phyloP scores from a whole-genome alignment of 2,797 vertebrate species.

The Alectoris magna region DNA sequence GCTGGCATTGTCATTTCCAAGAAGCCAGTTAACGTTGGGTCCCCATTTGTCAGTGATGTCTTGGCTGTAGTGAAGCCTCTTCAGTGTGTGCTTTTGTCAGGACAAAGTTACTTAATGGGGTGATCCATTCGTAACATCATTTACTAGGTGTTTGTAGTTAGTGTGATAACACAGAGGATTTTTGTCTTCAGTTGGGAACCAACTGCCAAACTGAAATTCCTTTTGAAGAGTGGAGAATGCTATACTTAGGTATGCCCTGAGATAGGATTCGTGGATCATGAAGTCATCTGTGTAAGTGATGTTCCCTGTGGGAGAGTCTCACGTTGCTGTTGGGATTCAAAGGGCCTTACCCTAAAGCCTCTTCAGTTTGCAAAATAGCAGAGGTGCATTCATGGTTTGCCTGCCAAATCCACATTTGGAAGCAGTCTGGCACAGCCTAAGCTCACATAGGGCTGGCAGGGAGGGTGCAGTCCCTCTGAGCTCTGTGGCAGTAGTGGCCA shows the following conservation, averaged over 20 bases:
- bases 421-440: background rate
- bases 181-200: background rate
- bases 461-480: background rate
- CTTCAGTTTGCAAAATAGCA: background rate
- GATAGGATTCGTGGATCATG: background rate
- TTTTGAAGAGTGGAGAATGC: background rate
- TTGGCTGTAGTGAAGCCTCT: background rate
- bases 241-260: background rate
- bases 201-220: background rate
- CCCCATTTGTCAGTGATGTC: rapidly evolving
- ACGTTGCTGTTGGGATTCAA: background rate
- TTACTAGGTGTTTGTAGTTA: background rate
- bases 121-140: background rate
- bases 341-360: background rate
- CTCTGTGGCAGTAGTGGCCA: background rate
- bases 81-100: background rate
- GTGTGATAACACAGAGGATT: background rate
- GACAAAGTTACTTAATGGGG: background rate
- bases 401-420: rapidly evolving
- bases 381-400: background rate
- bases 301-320: background rate
- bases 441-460: background rate
- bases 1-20: background rate
- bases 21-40: background rate
- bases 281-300: background rate